phyloP scores from a whole-genome alignment of 35 echinoderm and acorn worm species.

The Eucidaris tribuloides region DNA sequence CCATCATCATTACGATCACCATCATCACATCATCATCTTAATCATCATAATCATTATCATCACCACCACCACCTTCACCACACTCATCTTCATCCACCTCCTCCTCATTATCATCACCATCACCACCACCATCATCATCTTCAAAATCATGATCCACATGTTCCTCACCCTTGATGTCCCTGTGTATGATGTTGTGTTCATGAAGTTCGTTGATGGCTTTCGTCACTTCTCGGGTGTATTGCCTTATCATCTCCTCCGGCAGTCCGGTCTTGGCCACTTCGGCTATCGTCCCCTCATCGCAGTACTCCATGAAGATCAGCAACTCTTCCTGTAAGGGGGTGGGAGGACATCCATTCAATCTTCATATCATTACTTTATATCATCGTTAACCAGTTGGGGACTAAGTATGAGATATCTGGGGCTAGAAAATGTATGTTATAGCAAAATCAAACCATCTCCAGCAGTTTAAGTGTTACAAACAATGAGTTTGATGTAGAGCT shows the following conservation, averaged over 20 bases:
- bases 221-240: constrained; percentile 72
- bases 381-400: too few relatives aligned
- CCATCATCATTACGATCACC: too few relatives aligned
- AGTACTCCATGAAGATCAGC: constrained; percentile 98
- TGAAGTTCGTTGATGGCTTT: constrained; percentile 85
- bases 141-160: too few relatives aligned
- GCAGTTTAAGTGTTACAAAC: too few relatives aligned
- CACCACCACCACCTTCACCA: background rate
- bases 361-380: too few relatives aligned
- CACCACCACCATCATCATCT: background rate
- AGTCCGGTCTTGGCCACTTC: constrained; percentile 85
- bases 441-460: too few relatives aligned
- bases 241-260: constrained; percentile 82
- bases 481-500: too few relatives aligned
- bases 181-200: constrained; percentile 79
- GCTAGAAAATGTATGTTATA: too few relatives aligned
- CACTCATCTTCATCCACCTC: background rate
- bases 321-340: constrained; percentile 80
- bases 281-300: constrained; percentile 92
- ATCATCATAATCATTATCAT: too few relatives aligned
- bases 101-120: background rate
- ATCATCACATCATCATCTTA: too few relatives aligned
- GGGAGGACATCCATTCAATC: too few relatives aligned
- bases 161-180: constrained; percentile 93
- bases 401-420: too few relatives aligned